Percentiles rank a stretch among this genome's conserved stretches.
Conservation (phyloP, 2,113 vertebrate species). For the Microtus richardsoni region DNA sequence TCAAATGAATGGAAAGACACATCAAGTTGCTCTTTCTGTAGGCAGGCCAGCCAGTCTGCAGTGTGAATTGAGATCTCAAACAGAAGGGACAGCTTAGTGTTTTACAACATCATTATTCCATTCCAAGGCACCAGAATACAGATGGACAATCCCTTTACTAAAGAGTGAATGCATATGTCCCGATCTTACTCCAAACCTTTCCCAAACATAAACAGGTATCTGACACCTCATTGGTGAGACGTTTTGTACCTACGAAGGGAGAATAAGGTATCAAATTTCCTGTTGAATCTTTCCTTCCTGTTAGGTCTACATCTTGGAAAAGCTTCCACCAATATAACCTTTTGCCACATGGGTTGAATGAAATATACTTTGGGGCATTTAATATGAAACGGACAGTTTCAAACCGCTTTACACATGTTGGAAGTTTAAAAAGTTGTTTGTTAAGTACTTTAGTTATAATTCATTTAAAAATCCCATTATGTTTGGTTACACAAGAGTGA, state of each 20-base stretch:
- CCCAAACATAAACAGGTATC: constrained; percentile 24
- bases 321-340: neutral
- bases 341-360: constrained; percentile 56
- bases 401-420: constrained; percentile 82
- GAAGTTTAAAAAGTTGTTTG: constrained; percentile 86
- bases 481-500: constrained; percentile 90
- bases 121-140: constrained; percentile 39
- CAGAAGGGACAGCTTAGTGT: constrained; percentile 52
- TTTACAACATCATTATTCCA: constrained; percentile 50
- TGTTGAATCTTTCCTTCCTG: constrained; percentile 61
- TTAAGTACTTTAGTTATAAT: constrained; percentile 86
- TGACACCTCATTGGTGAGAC: neutral
- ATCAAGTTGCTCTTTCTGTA: neutral
- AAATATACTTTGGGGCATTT: constrained; percentile 71
- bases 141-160: constrained; percentile 38
- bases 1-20: neutral
- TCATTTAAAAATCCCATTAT: constrained; percentile 90
- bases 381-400: constrained; percentile 79
- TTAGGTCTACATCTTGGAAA: constrained; percentile 55
- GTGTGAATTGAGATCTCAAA: constrained; percentile 57
- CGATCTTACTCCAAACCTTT: constrained; percentile 32
- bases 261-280: constrained; percentile 24
- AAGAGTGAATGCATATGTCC: constrained; percentile 65
- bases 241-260: neutral
- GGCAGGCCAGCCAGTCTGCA: neutral